Conservation (phyloP, 1,140 invertebrate species). For the Caerostris darwini region DNA sequence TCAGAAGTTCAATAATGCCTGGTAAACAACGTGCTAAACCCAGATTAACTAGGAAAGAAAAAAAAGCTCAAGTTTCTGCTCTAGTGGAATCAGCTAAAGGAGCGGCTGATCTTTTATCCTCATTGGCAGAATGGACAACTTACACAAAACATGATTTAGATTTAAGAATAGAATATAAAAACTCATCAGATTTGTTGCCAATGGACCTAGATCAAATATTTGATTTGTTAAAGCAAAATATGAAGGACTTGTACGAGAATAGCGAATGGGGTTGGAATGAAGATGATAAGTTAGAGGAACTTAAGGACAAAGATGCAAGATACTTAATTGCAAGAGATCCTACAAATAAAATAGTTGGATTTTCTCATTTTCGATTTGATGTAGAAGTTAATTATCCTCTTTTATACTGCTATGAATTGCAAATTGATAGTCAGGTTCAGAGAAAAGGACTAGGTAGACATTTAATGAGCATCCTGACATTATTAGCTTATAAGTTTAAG, state of each 20-base stretch:
- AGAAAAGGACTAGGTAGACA: slow-evolving; percentile 78
- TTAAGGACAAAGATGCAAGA: slow-evolving; percentile 78
- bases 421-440: slow-evolving; percentile 76
- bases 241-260: slow-evolving; percentile 79
- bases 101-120: slow-evolving; percentile 22
- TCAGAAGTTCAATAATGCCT: slow-evolving; percentile 55
- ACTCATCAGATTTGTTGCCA: slow-evolving; percentile 57
- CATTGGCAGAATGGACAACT: background rate
- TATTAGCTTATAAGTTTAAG: slow-evolving; percentile 80
- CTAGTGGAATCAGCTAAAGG: slow-evolving; percentile 41
- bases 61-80: slow-evolving; percentile 29
- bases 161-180: slow-evolving; percentile 61
- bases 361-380: slow-evolving; percentile 80
- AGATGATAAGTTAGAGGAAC: slow-evolving; percentile 78
- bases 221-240: slow-evolving; percentile 79
- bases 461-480: slow-evolving; percentile 78
- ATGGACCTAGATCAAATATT: slow-evolving; percentile 77
- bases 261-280: slow-evolving; percentile 80
- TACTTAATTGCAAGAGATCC: slow-evolving; percentile 78
- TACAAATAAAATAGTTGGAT: slow-evolving; percentile 75
- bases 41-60: slow-evolving; percentile 60
- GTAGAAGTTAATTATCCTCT: slow-evolving; percentile 77
- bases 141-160: slow-evolving; percentile 71
- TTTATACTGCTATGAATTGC: slow-evolving; percentile 80
- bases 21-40: slow-evolving; percentile 49